Evolutionary conservation across 2,797 vertebrate genomes (phyloP), one percentile per base, ranked within the genome.

Genomic region (Dromococcyx pavoninus): DNA sequence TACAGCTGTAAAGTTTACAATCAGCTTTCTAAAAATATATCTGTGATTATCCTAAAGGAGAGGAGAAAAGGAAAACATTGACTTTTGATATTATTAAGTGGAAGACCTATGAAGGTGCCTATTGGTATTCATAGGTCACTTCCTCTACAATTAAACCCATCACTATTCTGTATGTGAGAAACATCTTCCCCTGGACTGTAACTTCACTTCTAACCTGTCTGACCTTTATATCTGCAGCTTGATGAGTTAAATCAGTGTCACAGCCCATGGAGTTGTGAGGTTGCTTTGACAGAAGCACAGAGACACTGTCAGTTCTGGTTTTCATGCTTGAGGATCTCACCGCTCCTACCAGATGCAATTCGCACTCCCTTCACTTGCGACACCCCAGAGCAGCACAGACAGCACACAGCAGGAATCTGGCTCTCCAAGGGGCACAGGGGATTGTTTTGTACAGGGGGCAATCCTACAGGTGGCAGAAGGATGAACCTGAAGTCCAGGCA

Each of bases 61-160:
- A 92, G 51, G 70, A 88, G 74, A 33, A 62, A 92, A 94, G 51
- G 64, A 75, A 96, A 94, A 93, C 70, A 88, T 87, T 96, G 92
- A 89, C 58, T 65, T 90, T 72, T 43, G 82, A 44, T 28, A 27
- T 35, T 53, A 41, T 53, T 65, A 89, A 57, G 69, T 82, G 92
- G 50, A 46, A 91, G 88, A 74, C 28, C 33, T 39, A 35, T 32
- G 44, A 92, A 96, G 77, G 72, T 86, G 41, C 58, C 84, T 60
- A 12, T 73, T 93, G 93, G 86, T 76, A 95, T 88, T 94, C 86
- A 93, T n/a, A 61, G 82, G 69, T 83, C 74, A 83, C 61, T 95
- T 96, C 82, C 88, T 90, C 57, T 76, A 43, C 88, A 61, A 50
- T 75, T 60, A 72, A 78, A 78, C 84, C 14, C 64, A 62, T 11